phyloP scores from a whole-genome alignment of 1,140 invertebrate genomes.

The Carcinoscorpius rotundicauda region DNA sequence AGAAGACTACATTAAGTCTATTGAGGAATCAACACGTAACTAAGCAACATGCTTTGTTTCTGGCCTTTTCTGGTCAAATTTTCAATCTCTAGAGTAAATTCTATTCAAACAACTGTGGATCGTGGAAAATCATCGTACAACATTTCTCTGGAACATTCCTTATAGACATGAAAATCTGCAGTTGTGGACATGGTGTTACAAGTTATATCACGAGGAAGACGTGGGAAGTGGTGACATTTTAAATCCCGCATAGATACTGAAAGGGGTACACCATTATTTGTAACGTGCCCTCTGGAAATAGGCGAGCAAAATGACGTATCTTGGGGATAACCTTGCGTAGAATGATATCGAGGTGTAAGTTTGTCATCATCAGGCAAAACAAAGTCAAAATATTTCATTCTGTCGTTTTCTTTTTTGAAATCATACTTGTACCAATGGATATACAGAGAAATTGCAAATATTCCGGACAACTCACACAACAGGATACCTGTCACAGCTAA shows the following conservation, averaged over 20 bases:
- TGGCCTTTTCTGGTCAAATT: too few relatives aligned
- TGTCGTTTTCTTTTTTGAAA: constrained; percentile 27
- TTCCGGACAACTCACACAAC: constrained; percentile 65
- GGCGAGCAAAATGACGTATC: constrained; percentile 19
- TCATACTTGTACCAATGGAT: constrained; percentile 55
- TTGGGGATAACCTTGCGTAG: constrained; percentile 3
- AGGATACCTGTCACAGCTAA: constrained; percentile 72
- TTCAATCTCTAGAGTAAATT: too few relatives aligned
- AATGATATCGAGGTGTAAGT: constrained; percentile 11
- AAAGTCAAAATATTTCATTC: too few relatives aligned
- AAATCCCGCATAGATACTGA: constrained; percentile 28
- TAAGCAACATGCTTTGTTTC: too few relatives aligned
- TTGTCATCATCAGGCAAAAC: constrained; percentile 3
- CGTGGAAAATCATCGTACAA: constrained; percentile 37
- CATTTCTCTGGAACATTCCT: constrained; percentile 33
- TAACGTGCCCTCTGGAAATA: background rate
- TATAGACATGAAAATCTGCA: constrained; percentile 35
- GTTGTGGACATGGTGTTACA: constrained; percentile 43
- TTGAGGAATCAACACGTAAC: too few relatives aligned
- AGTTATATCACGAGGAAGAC: constrained; percentile 37
- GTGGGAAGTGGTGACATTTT: constrained; percentile 24
- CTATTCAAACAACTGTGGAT: constrained; percentile 39
- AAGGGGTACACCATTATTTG: constrained; percentile 4
- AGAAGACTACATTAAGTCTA: too few relatives aligned
- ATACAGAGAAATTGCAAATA: constrained; percentile 72